These are phyloP conservation scores for Onychostruthus taczanowskii DNA, from an alignment of 2,113 vertebrate genomes.

Conservation along the genomic window DNA sequence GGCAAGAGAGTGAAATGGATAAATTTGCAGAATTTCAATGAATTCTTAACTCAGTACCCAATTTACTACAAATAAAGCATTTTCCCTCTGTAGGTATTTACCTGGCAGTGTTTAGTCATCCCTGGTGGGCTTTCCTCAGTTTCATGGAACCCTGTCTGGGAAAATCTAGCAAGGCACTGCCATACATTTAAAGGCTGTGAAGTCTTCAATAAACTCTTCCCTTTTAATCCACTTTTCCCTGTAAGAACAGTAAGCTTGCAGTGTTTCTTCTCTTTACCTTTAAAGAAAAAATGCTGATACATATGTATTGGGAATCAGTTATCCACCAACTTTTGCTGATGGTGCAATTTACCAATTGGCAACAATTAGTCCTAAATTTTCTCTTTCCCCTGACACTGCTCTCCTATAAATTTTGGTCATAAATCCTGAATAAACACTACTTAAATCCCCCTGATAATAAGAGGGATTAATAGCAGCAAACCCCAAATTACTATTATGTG, in stretches of 20 bases:
- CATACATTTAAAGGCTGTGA: background rate
- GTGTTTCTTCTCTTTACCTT: background rate
- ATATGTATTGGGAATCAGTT: background rate
- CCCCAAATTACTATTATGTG: background rate
- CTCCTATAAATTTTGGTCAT: slow-evolving; percentile 10
- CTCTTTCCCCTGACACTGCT: background rate
- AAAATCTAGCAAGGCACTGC: background rate
- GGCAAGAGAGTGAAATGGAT: background rate
- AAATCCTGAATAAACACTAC: slow-evolving; percentile 15
- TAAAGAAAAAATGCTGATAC: slow-evolving; percentile 6
- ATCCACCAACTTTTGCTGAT: background rate
- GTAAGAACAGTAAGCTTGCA: background rate
- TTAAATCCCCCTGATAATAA: slow-evolving; percentile 13
- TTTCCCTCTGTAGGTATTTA: background rate
- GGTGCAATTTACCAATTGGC: slow-evolving; percentile 20
- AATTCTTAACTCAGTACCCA: background rate
- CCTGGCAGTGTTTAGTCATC: background rate
- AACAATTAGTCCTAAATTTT: slow-evolving; percentile 25
- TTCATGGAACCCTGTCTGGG: background rate
- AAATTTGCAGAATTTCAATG: background rate
- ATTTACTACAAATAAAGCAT: background rate
- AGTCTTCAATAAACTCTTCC: background rate
- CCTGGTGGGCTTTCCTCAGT: background rate
- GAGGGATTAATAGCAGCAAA: background rate
- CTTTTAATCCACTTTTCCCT: background rate